Evolutionary conservation across 2,797 vertebrate genomes (phyloP).

Genomic region (Anas capensis): DNA sequence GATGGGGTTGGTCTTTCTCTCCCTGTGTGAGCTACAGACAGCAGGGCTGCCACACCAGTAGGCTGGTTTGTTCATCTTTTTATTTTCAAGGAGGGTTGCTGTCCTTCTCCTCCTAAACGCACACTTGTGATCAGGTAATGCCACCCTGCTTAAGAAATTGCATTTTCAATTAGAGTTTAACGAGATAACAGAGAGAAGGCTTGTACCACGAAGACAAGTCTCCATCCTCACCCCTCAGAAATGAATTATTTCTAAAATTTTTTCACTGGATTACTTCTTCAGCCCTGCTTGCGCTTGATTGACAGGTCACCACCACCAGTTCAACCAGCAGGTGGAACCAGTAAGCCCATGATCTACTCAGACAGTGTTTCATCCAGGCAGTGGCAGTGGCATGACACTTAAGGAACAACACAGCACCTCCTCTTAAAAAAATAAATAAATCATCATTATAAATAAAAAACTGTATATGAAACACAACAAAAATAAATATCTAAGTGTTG

Average conservation of each 20-base stretch:
- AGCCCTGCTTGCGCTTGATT: not conserved
- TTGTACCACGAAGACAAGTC: not conserved
- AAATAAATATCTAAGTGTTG: not conserved
- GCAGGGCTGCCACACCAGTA: not conserved
- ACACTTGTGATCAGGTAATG: not conserved
- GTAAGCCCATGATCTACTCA: not conserved
- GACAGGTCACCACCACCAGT: conserved; percentile 12
- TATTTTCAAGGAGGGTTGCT: not conserved
- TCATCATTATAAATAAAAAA: too few relatives aligned
- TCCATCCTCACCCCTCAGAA: not conserved
- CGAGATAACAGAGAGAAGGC: not conserved
- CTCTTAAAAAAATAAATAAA: not conserved
- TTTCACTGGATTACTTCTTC: not conserved
- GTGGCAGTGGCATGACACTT: not conserved
- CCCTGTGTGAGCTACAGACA: not conserved
- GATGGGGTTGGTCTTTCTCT: not conserved
- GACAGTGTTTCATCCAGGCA: not conserved
- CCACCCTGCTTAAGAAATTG: not conserved
- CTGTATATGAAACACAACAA: not conserved
- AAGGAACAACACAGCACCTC: not conserved
- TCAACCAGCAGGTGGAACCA: conserved; percentile 63
- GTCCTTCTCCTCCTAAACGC: not conserved
- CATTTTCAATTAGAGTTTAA: not conserved
- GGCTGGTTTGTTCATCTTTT: not conserved
- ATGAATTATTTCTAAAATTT: not conserved